Evolutionary conservation across 2,797 vertebrate species (phyloP), one percentile per base, ranked within the genome.

Genomic region (Pseudopleuronectes americanus): DNA sequence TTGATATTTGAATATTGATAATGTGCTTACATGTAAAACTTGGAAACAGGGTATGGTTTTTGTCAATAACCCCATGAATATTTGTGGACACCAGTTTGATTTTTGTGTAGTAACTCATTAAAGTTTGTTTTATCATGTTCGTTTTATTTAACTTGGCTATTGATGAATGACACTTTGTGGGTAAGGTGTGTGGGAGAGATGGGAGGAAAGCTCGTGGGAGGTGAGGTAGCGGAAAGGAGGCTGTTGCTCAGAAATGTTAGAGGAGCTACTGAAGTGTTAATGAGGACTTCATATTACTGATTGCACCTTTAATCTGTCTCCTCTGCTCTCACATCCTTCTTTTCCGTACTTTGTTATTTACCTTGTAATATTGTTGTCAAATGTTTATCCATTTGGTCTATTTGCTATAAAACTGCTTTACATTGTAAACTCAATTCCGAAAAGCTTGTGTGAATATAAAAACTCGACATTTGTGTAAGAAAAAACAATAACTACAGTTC

Each of bases 401-500:
- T 43, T 65, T 64, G 2, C 55, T 36, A 45, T 64, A 56, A 23
- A 24, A 31, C 6, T 52, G 47, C 56, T 69, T 53, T 53, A 70
- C 26, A 58, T 0, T 71, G 67, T 74, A 66, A 80, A 31, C 8
- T 0, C 3, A 74, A 68, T 33, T 48, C 63, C 68, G 26, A 73
- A 43, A 54, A 26, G 49, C 60, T 38, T 77, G 4, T 74, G 77
- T 86, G 62, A 83, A 64, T 68, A 72, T 59, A 36, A 69, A 65
- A 74, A 49, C 16, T 82, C 68, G 68, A 71, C 24, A 73, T 83
- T 0, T 85, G 70, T 83, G 78, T 71, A 55, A 60, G 23, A 76
- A 57, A 57, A 71, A 64, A 38, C 7, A 45, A 47, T 57, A 55
- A 59, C 16, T 59, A n/a, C 43, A 59, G 52, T 54, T 4, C 48